A percentile compares a stretch with the other conserved stretches of the same genome.
Evolutionary conservation across 2,113 vertebrate species (phyloP).

Genomic region (Morone chrysops): DNA sequence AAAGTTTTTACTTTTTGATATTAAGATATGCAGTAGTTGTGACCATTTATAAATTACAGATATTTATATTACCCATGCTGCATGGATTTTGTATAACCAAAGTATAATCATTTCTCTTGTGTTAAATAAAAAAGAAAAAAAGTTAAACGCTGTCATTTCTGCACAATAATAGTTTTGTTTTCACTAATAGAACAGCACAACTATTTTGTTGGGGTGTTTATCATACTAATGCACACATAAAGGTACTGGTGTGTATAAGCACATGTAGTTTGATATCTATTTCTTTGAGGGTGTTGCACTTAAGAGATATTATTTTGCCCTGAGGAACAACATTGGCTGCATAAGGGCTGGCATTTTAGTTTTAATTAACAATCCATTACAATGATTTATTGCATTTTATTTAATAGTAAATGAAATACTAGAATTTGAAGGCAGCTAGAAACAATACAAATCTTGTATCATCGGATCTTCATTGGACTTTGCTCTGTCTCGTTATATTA

Average conservation of each 20-base stretch:
- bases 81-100: too few relatives aligned
- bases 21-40: neutral
- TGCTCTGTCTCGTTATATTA: neutral
- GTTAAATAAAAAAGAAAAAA: neutral
- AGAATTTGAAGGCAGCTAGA: constrained; percentile 5
- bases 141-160: neutral
- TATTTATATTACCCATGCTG: neutral
- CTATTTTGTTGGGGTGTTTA: neutral
- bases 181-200: neutral
- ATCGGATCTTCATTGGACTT: neutral
- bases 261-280: neutral
- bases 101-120: neutral
- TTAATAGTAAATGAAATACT: constrained; percentile 9
- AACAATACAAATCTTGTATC: neutral
- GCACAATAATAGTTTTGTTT: neutral
- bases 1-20: neutral
- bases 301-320: neutral
- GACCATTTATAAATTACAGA: neutral
- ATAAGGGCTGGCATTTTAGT: constrained; percentile 20
- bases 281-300: neutral
- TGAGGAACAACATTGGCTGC: neutral
- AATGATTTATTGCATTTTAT: neutral
- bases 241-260: neutral
- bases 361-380: constrained; percentile 37
- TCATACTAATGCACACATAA: neutral